Evolutionary conservation across 2,113 vertebrate genomes (phyloP), one percentile per base, ranked within the genome.

Genomic region (Myotis davidii): DNA sequence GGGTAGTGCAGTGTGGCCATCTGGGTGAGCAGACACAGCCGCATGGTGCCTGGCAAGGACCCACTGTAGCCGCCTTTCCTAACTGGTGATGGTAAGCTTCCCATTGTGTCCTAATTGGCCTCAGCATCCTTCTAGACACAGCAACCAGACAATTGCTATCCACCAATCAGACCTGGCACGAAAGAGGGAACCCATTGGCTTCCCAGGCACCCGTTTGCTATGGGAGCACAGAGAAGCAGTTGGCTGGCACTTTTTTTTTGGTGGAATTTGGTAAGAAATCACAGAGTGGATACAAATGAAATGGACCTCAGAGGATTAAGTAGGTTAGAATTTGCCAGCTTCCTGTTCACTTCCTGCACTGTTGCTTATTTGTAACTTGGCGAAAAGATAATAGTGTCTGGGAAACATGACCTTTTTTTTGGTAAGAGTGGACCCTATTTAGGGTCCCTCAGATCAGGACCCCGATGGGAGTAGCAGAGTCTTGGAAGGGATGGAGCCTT

Each of bases 241-340:
- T 81, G 65, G 42, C 8, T 70, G 11, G 54, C 3, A 5, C 34
- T 78, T 70, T 79, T 70, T 79, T 70, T 79, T 9, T 6, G 29
- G 18, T 84, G 56, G 52, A 87, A 87, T 79, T 65, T 90, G 61
- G 29, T 42, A 76, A 82, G n/a, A 69, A 94, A 69, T 81, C 73
- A 93, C 14, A 17, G 69, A 69, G 54, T 23, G 20, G 37, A 65
- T 42, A 64, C 11, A 25, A 39, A 29, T 42, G 37, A 39, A 29
- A 5, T 34, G 27, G 64, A 59, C 52, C 12, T 59, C 56, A 48
- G 86, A 84, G 59, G 12, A 79, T 54, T 48, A 39, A 67, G n/a
- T 18, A 77, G 70, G n/a, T 86, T 77, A 76, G 70, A 81, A 89
- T 52, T 21, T 2, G 14, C 50, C 48, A 37, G 27, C 13, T 72